Evolutionary conservation across 2,113 vertebrate genomes (phyloP).

Genomic region (Oceanodroma tethys): DNA sequence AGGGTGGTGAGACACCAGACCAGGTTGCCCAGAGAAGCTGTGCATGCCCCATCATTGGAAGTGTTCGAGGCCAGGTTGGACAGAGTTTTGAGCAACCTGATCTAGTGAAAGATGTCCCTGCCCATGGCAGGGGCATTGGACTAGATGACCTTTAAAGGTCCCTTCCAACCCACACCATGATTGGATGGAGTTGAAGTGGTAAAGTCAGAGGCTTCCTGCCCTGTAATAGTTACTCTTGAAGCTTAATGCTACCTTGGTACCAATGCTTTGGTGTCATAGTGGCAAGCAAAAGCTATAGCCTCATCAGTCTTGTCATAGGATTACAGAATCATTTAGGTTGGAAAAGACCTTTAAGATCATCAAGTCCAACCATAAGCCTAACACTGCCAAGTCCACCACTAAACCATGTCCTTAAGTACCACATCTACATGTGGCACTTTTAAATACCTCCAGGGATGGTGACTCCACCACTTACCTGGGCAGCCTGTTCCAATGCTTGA

Average conservation of each 20-base stretch:
- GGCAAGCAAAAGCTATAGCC: not conserved
- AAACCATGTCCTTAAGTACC: not conserved
- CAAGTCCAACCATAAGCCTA: not conserved
- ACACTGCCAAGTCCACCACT: not conserved
- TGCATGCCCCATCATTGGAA: not conserved
- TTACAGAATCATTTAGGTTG: not conserved
- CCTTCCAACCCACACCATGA: not conserved
- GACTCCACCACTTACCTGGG: not conserved
- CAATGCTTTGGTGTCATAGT: not conserved
- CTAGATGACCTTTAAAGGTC: not conserved
- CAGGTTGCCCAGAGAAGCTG: not conserved
- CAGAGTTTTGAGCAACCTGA: not conserved
- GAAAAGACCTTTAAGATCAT: not conserved
- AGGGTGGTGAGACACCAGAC: not conserved
- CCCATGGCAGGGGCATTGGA: not conserved
- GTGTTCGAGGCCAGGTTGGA: not conserved
- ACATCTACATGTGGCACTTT: not conserved
- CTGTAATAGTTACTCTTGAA: not conserved
- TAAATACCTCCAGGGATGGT: not conserved
- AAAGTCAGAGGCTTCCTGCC: not conserved
- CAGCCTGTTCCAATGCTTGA: not conserved
- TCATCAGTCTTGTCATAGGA: not conserved
- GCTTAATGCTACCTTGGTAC: not conserved
- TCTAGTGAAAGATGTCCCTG: not conserved
- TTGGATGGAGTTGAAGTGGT: not conserved